Conservation (phyloP, 1,140 invertebrate species). For the Drosophila neocordata region DNA sequence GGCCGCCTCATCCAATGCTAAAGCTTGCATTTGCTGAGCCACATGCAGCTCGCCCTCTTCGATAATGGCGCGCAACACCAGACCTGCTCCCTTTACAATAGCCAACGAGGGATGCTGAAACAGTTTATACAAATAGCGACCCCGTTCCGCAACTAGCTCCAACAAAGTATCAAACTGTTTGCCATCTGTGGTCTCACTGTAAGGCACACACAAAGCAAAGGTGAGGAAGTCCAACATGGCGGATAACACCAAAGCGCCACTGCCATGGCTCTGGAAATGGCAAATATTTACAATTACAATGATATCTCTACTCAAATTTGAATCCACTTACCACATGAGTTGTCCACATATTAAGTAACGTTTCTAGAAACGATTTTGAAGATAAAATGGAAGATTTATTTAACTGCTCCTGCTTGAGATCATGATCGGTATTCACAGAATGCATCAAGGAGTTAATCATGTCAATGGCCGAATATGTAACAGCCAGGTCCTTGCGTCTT, state of each 20-base stretch:
- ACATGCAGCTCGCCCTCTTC: conserved; percentile 97
- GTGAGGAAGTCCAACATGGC: conserved; percentile 99
- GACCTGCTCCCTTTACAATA: conserved; percentile 98
- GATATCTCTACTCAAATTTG: background rate
- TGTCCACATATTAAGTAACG: conserved; percentile 97
- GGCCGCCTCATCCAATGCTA: conserved; percentile 98
- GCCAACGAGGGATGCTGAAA: conserved; percentile 99
- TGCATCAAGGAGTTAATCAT: conserved; percentile 99
- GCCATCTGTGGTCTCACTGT: conserved; percentile 99
- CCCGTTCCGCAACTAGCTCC: conserved; percentile 96
- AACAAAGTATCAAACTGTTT: conserved; percentile 98
- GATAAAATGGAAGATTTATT: conserved; percentile 98
- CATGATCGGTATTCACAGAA: conserved; percentile 98
- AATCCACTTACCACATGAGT: conserved; percentile 91
- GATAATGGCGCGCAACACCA: conserved; percentile 98
- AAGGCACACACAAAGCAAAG: conserved; percentile 99
- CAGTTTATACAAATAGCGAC: conserved; percentile 94
- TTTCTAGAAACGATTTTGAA: conserved; percentile 96
- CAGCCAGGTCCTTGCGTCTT: conserved; percentile 93
- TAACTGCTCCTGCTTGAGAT: conserved; percentile 97
- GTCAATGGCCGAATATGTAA: conserved; percentile 98
- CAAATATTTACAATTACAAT: background rate
- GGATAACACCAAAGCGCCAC: conserved; percentile 91
- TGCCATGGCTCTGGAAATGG: conserved; percentile 88
- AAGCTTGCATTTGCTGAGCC: conserved; percentile 96